Conservation (phyloP, 1,140 invertebrate genomes). For the Tetraneura akinire region DNA sequence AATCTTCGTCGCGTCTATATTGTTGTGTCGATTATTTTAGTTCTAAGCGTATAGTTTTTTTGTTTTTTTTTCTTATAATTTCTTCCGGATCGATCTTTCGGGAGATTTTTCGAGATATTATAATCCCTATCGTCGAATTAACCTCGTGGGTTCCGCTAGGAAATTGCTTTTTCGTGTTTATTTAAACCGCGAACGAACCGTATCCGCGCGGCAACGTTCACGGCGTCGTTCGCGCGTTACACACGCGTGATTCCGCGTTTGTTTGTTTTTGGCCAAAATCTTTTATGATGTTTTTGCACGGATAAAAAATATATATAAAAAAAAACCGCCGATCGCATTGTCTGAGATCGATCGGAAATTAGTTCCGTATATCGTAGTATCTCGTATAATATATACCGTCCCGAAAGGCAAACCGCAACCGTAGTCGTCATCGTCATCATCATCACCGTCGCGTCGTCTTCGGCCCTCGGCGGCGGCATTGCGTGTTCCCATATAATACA, state of each 20-base stretch:
- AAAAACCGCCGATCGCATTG: neutral
- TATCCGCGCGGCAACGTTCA: neutral
- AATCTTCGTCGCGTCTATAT: no score
- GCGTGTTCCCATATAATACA: constrained; percentile 17
- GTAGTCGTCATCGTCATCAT: neutral
- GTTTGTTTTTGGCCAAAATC: constrained; percentile 24
- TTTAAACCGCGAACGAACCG: constrained; percentile 9
- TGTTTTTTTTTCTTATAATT: no score
- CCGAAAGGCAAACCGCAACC: neutral
- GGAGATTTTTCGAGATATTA: neutral
- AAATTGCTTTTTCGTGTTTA: constrained; percentile 13
- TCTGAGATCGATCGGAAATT: constrained; percentile 29
- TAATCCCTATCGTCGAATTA: neutral
- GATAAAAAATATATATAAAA: no score
- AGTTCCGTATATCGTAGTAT: constrained; percentile 11
- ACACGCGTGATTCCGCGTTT: neutral
- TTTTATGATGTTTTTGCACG: neutral
- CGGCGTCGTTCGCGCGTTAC: no score
- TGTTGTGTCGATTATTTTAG: no score
- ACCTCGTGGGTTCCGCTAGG: neutral
- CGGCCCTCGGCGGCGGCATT: neutral
- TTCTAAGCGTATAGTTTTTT: no score
- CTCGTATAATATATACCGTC: neutral
- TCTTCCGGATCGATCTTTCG: no score
- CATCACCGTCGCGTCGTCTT: neutral